These are phyloP conservation scores for Magallana angulata DNA, from an alignment of 1,140 invertebrate species.

Conservation along the genomic window DNA sequence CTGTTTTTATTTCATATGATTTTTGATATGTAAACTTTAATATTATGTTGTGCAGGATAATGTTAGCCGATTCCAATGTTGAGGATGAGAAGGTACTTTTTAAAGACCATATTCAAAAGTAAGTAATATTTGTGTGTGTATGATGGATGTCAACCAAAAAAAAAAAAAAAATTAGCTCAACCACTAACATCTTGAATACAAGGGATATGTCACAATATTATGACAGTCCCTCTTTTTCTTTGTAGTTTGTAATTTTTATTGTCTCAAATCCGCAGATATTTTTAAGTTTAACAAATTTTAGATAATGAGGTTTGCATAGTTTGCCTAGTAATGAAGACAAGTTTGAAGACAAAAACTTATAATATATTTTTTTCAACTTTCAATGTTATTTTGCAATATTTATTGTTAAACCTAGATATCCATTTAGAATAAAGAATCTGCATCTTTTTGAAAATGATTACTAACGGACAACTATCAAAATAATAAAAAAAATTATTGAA, in stretches of 20 bases:
- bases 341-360: background rate
- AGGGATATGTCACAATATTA: too few species aligned
- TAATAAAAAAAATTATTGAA: background rate
- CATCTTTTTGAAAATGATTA: background rate
- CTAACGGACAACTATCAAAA: background rate
- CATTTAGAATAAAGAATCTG: background rate
- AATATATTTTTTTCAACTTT: background rate
- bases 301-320: background rate
- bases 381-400: background rate
- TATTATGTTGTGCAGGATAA: background rate
- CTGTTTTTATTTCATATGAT: background rate
- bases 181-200: too few species aligned
- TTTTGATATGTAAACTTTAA: conserved; percentile 5
- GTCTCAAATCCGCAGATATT: too few species aligned
- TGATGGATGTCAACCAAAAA: background rate
- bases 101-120: background rate
- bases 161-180: background rate
- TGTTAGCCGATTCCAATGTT: background rate
- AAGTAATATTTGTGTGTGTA: background rate
- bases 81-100: background rate
- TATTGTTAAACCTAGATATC: background rate
- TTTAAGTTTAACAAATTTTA: too few species aligned
- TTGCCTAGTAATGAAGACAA: background rate
- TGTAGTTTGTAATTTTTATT: too few species aligned
- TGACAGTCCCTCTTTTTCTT: too few species aligned